phyloP scores from a whole-genome alignment of 2,113 vertebrate species.

The Mesembrinibis cayennensis region DNA sequence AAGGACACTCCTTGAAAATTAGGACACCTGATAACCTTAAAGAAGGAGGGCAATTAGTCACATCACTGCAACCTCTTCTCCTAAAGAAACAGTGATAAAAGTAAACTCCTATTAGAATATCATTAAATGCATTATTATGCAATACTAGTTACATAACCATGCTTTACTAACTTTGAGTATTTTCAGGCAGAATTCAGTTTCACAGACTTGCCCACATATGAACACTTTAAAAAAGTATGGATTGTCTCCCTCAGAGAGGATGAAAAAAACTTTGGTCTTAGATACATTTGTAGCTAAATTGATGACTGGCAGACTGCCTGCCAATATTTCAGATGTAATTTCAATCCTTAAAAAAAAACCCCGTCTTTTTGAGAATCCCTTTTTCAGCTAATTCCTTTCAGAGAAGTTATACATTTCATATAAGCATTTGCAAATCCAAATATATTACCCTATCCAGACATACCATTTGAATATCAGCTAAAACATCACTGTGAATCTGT shows the following conservation, averaged over 20 bases:
- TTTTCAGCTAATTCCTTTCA: background rate
- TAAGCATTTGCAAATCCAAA: conserved; percentile 21
- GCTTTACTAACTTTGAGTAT: background rate
- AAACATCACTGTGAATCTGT: background rate
- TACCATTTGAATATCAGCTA: background rate
- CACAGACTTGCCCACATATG: conserved; percentile 11
- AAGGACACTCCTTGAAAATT: conserved; percentile 54
- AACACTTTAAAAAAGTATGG: background rate
- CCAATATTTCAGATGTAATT: background rate
- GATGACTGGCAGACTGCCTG: background rate
- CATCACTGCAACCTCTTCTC: conserved; percentile 32
- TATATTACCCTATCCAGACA: background rate
- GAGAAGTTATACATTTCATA: background rate
- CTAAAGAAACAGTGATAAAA: conserved; percentile 9
- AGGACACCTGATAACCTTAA: conserved; percentile 48
- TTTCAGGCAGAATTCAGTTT: conserved; percentile 22
- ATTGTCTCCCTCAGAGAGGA: background rate
- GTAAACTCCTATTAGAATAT: conserved; percentile 31
- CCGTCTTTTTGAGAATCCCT: background rate
- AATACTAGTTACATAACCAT: conserved; percentile 24
- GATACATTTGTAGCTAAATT: background rate
- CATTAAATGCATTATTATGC: conserved; percentile 28
- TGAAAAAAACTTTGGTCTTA: background rate
- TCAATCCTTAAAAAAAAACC: background rate
- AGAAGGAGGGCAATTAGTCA: conserved; percentile 62